phyloP scores from a whole-genome alignment of 2,113 vertebrate species.

The Scophthalmus maximus region DNA sequence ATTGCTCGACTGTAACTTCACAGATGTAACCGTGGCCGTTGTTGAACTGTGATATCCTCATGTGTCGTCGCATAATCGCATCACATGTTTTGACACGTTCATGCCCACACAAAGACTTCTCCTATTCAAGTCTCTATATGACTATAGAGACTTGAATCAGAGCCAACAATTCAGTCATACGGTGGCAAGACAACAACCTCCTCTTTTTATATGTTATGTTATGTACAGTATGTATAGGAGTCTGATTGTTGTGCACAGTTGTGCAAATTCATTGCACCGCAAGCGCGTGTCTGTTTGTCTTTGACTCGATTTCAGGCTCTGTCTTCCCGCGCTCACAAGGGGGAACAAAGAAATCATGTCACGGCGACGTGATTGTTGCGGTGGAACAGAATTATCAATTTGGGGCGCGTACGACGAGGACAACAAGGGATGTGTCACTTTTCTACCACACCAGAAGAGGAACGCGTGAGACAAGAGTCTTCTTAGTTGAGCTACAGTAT shows the following conservation, averaged over 20 bases:
- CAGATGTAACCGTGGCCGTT: background rate
- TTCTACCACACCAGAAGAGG: background rate
- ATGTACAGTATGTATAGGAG: no score
- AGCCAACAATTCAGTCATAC: no score
- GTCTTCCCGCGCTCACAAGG: conserved; percentile 38
- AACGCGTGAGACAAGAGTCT: background rate
- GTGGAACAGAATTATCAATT: conserved; percentile 53
- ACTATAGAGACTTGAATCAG: no score
- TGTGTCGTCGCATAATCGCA: background rate
- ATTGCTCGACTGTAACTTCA: background rate
- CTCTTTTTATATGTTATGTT: no score
- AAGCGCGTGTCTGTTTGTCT: conserved; percentile 46
- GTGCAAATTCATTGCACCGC: conserved; percentile 49
- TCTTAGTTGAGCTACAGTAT: background rate
- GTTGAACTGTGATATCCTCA: background rate
- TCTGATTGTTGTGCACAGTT: conserved; percentile 33
- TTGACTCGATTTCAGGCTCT: conserved; percentile 71
- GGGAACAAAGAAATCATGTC: conserved; percentile 26
- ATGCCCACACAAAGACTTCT: background rate
- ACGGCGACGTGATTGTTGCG: conserved; percentile 17
- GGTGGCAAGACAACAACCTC: conserved; percentile 17
- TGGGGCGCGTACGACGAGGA: conserved; percentile 52
- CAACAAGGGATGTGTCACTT: background rate
- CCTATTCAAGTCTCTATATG: background rate
- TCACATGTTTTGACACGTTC: background rate